Evolutionary conservation across 2,888 invertebrate species (phyloP).

Genomic region (Calliopum simillimum): DNA sequence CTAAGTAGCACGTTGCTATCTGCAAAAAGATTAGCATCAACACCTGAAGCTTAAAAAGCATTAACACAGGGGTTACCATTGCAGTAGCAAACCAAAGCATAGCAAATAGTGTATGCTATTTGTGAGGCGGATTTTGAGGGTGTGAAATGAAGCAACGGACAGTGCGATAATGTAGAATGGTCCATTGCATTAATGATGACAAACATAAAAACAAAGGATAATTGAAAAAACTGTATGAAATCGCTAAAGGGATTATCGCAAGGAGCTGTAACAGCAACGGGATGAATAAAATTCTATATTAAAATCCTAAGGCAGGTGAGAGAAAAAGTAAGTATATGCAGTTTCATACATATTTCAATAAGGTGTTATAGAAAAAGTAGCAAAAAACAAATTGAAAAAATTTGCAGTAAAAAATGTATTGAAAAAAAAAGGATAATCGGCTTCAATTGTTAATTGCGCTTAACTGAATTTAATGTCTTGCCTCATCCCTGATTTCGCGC

Average conservation of each 20-base stretch:
- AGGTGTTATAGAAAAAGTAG: not conserved
- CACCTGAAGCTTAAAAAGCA: constrained; percentile 20
- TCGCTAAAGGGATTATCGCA: not conserved
- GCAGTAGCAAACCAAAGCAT: not conserved
- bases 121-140: too few relatives aligned
- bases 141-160: constrained; percentile 27
- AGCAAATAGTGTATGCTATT: constrained; percentile 44
- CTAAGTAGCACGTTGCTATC: constrained; percentile 21
- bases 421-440: too few relatives aligned
- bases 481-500: not conserved
- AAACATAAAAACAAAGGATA: constrained; percentile 13
- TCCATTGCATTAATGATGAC: constrained; percentile 23
- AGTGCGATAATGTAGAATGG: constrained; percentile 32
- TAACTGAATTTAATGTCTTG: not conserved
- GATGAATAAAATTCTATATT: constrained; percentile 10
- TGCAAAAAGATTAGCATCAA: constrained; percentile 23
- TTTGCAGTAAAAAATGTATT: too few relatives aligned
- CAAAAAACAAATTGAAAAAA: too few relatives aligned
- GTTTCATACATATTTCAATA: not conserved
- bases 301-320: not conserved
- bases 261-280: not conserved
- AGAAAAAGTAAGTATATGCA: too few relatives aligned
- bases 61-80: constrained; percentile 44
- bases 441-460: not conserved
- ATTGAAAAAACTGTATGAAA: constrained; percentile 9